A percentile compares a stretch with the other conserved stretches of the same genome.
Evolutionary conservation across 2,888 invertebrate genomes (phyloP).

Genomic region (Drosophila nr. medialis): DNA sequence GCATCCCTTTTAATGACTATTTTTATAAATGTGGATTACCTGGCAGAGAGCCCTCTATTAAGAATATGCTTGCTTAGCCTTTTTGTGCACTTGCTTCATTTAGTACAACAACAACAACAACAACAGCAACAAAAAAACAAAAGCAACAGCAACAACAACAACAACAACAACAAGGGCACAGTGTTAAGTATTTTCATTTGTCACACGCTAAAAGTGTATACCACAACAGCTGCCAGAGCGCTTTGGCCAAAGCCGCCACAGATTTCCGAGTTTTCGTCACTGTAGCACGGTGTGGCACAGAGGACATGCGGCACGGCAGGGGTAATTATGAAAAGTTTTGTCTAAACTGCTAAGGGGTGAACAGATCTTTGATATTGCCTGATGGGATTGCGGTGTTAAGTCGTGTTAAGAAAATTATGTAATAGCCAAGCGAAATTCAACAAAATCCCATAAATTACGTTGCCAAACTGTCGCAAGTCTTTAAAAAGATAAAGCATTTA

Average conservation of each 20-base stretch:
- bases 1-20: conserved; percentile 72
- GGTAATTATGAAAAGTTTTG: conserved; percentile 49
- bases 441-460: not conserved
- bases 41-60: conserved; percentile 68
- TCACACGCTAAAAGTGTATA: conserved; percentile 55
- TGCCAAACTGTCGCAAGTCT: not conserved
- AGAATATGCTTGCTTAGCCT: conserved; percentile 51
- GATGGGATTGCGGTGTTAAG: conserved; percentile 31
- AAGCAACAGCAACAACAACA: conserved; percentile 33
- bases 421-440: conserved; percentile 6
- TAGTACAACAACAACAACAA: conserved; percentile 52
- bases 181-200: conserved; percentile 34
- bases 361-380: conserved; percentile 12
- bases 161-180: conserved; percentile 13
- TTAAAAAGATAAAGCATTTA: not conserved
- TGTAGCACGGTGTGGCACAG: conserved; percentile 1
- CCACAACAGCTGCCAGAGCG: conserved; percentile 37
- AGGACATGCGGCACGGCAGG: conserved; percentile 12
- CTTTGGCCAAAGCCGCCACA: conserved; percentile 21
- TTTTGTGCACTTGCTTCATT: conserved; percentile 76
- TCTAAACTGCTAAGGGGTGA: conserved; percentile 24
- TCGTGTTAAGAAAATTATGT: conserved; percentile 15
- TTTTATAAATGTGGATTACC: conserved; percentile 72
- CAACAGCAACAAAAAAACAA: conserved; percentile 1
- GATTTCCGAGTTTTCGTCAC: conserved; percentile 8